Percentiles rank a stretch among this genome's conserved stretches.
Evolutionary conservation across 2,888 invertebrate genomes (phyloP).

Genomic region (Cremastobaeus sp.): DNA sequence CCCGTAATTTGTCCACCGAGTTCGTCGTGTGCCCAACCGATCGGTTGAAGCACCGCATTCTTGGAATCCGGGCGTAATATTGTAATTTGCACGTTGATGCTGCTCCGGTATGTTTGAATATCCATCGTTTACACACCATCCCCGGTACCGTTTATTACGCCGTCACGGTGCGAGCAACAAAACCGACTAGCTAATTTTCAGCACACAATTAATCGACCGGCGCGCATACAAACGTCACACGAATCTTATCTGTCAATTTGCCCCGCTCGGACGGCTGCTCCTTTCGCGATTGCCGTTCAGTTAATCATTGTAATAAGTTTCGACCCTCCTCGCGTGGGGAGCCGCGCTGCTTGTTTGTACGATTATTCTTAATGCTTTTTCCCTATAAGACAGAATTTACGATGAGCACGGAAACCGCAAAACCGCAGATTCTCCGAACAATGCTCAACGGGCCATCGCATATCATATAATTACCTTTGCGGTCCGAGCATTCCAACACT

Average conservation of each 20-base stretch:
- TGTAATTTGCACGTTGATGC: conserved; percentile 45
- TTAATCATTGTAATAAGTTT: conserved; percentile 45
- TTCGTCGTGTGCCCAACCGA: conserved; percentile 71
- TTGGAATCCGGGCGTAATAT: conserved; percentile 68
- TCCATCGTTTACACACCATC: conserved; percentile 52
- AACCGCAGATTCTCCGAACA: conserved; percentile 76
- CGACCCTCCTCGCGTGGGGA: conserved; percentile 16
- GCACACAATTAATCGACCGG: not conserved
- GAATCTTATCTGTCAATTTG: conserved; percentile 41
- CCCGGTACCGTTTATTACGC: no score
- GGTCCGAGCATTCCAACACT: conserved; percentile 76
- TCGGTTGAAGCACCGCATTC: conserved; percentile 66
- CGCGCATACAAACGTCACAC: not conserved
- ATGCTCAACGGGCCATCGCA: conserved; percentile 72
- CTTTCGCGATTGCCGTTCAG: conserved; percentile 36
- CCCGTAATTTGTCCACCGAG: conserved; percentile 76
- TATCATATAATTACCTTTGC: conserved; percentile 78
- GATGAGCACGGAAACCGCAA: conserved; percentile 75
- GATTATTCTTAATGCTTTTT: conserved; percentile 37
- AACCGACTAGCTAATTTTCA: not conserved
- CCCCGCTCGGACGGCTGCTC: conserved; percentile 20
- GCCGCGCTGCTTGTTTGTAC: conserved; percentile 40
- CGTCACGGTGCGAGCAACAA: no score
- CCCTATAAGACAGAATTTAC: conserved; percentile 40
- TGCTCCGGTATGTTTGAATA: conserved; percentile 23